A percentile compares a stretch with the other conserved stretches of the same genome.
Conservation (phyloP, 2,888 invertebrate genomes). For the Nomada lathburiana region DNA sequence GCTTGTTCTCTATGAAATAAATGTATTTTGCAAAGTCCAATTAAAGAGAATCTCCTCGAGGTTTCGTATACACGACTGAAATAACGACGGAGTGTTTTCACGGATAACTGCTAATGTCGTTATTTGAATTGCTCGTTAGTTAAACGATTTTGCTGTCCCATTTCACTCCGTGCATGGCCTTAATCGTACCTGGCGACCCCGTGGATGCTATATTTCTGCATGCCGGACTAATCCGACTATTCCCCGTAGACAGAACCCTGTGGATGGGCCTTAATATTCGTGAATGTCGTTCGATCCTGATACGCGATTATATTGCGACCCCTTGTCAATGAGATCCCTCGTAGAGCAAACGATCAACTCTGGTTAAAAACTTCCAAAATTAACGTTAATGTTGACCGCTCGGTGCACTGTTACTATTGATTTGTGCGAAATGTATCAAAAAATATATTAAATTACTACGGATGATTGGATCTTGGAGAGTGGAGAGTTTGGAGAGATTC, state of each 20-base stretch:
- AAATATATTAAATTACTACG: too few relatives aligned
- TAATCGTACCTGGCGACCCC: slow-evolving; percentile 37
- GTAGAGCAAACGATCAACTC: slow-evolving; percentile 19
- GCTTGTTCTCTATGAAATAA: too few relatives aligned
- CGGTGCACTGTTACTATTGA: not conserved
- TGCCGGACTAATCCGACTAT: slow-evolving; percentile 72
- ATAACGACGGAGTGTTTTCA: not conserved
- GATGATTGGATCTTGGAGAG: too few relatives aligned
- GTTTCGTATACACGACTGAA: too few relatives aligned
- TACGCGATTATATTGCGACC: slow-evolving; percentile 42
- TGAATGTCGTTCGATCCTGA: slow-evolving; percentile 36
- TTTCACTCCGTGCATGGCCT: slow-evolving; percentile 18
- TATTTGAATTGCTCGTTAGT: slow-evolving; percentile 26
- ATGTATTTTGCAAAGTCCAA: too few relatives aligned
- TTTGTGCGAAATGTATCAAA: not conserved
- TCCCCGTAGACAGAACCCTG: slow-evolving; percentile 50
- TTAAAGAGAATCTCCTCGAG: too few relatives aligned
- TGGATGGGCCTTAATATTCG: slow-evolving; percentile 45
- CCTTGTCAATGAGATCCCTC: slow-evolving; percentile 42
- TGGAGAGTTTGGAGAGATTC: too few relatives aligned
- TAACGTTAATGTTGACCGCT: not conserved
- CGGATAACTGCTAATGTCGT: slow-evolving; percentile 17
- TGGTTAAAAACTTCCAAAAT: slow-evolving; percentile 18
- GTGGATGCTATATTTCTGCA: slow-evolving; percentile 63
- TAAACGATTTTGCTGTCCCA: slow-evolving; percentile 17